Conservation (phyloP, 2,797 vertebrate genomes). For the Synanceia verrucosa region DNA sequence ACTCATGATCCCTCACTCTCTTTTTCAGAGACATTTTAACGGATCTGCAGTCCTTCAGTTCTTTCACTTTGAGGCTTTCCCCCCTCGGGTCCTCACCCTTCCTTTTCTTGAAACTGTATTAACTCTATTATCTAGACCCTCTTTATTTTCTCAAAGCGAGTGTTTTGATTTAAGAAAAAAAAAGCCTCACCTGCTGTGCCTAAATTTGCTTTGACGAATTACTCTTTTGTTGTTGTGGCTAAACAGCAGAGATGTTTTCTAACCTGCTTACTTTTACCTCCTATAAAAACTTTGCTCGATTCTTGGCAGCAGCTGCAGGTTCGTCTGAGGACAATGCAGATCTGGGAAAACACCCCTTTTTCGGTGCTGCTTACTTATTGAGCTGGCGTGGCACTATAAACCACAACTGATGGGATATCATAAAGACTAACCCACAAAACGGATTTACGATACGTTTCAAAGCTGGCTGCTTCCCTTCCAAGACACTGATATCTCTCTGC, state of each 20-base stretch:
- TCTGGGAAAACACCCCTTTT: constrained; percentile 76
- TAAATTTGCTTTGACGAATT: constrained; percentile 64
- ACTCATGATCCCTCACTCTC: constrained; percentile 43
- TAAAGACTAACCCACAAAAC: constrained; percentile 66
- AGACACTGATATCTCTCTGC: constrained; percentile 61
- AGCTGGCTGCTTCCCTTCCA: constrained; percentile 59
- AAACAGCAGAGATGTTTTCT: constrained; percentile 70
- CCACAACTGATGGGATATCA: constrained; percentile 75
- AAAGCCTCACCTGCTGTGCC: constrained; percentile 62
- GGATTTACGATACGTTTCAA: constrained; percentile 70
- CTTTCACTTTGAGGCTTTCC: constrained; percentile 6
- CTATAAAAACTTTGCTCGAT: constrained; percentile 78
- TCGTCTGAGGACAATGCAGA: constrained; percentile 82
- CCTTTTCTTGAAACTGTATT: constrained; percentile 36
- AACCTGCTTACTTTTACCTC: constrained; percentile 76
- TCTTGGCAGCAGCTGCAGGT: constrained; percentile 78
- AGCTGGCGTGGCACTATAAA: constrained; percentile 75
- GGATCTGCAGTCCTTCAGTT: constrained; percentile 17
- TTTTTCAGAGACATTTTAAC: constrained; percentile 35
- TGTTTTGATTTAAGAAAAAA: constrained; percentile 41
- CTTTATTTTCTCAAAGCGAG: constrained; percentile 55
- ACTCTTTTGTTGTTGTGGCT: constrained; percentile 58
- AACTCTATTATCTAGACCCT: constrained; percentile 59
- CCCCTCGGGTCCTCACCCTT: neutral
- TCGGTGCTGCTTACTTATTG: constrained; percentile 76